Conservation (phyloP, 2,797 vertebrate species). For the Gallinago stenura region DNA sequence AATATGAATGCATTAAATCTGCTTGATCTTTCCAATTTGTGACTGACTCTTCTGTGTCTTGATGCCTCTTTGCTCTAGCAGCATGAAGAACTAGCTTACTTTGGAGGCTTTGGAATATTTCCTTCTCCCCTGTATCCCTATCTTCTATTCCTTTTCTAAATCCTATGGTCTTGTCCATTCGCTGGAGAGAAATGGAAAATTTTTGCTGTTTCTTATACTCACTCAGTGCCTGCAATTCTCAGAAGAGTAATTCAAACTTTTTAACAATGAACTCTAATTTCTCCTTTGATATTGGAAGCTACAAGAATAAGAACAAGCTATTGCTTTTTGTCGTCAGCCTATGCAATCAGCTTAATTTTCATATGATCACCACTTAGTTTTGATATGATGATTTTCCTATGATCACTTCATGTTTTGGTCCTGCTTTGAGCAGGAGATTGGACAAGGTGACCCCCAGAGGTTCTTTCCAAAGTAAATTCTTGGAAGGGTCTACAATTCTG, state of each 20-base stretch:
- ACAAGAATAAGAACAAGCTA: neutral
- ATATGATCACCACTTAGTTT: neutral
- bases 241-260: neutral
- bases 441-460: neutral
- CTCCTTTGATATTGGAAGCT: neutral
- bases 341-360: neutral
- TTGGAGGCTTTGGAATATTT: neutral
- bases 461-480: neutral
- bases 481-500: neutral
- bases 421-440: neutral
- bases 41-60: neutral
- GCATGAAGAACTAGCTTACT: neutral
- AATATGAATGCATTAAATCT: neutral
- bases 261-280: neutral
- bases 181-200: neutral
- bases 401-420: neutral
- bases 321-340: neutral
- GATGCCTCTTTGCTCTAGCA: neutral
- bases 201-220: accelerated
- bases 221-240: neutral
- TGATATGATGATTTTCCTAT: neutral
- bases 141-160: neutral
- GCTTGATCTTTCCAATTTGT: neutral
- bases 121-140: neutral
- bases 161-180: neutral